A percentile compares a stretch with the other conserved stretches of the same genome.
Conservation (phyloP, 2,797 vertebrate species). For the Ceryle rudis region DNA sequence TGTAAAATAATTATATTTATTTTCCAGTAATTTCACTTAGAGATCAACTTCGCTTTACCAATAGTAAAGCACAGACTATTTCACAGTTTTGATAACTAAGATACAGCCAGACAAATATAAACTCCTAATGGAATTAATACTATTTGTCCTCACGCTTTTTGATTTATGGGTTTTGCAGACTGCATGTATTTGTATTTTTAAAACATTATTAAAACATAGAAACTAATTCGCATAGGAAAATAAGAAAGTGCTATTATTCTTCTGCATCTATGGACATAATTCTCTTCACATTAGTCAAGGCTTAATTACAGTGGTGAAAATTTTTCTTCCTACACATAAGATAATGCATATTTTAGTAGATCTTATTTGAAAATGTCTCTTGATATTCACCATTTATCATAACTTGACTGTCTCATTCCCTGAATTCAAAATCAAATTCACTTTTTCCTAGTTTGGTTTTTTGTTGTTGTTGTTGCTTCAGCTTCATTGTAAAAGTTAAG, state of each 20-base stretch:
- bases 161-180: background rate
- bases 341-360: background rate
- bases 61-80: background rate
- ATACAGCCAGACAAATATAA: background rate
- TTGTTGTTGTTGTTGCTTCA: background rate
- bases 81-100: background rate
- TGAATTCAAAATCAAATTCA: background rate
- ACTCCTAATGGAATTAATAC: background rate
- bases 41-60: background rate
- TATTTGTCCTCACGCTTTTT: background rate
- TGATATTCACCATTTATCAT: background rate
- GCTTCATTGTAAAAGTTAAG: conserved; percentile 21
- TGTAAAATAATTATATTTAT: background rate
- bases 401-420: conserved; percentile 2
- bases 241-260: background rate
- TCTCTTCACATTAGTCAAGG: background rate
- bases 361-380: background rate
- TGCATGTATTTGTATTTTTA: background rate
- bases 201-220: background rate
- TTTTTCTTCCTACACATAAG: background rate
- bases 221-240: background rate
- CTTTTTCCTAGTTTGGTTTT: background rate
- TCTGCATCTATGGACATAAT: background rate
- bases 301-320: conserved; percentile 16
- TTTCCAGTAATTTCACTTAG: background rate